Percentiles rank a stretch among this genome's conserved stretches.
phyloP scores from a whole-genome alignment of 2,797 vertebrate species.

The Premnoplex brunnescens region DNA sequence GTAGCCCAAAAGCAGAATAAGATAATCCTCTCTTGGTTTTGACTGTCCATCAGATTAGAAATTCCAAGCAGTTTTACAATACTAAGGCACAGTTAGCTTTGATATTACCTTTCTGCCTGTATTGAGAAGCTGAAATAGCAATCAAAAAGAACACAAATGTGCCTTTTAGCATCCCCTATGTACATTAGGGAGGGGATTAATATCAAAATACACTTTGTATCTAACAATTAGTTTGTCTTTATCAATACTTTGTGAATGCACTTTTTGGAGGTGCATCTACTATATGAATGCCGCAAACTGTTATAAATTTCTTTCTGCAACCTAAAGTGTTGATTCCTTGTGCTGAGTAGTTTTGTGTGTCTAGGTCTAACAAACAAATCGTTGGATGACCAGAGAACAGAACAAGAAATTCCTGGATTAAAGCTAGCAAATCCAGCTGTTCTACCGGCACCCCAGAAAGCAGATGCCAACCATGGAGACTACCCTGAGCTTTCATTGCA shows the following conservation, averaged over 20 bases:
- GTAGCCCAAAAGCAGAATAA: not conserved
- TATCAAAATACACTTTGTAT: not conserved
- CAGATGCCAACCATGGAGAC: conserved; percentile 14
- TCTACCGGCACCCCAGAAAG: conserved; percentile 75
- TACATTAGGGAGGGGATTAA: not conserved
- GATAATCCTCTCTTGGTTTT: not conserved
- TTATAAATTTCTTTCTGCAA: not conserved
- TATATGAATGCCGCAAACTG: not conserved
- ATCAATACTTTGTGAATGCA: not conserved
- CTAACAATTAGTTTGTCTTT: not conserved
- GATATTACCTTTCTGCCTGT: not conserved
- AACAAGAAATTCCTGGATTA: conserved; percentile 62
- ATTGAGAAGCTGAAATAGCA: not conserved
- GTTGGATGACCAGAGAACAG: conserved; percentile 43
- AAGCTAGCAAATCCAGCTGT: conserved; percentile 74
- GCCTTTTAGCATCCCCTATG: not conserved
- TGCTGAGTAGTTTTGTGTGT: not conserved
- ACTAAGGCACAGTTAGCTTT: not conserved
- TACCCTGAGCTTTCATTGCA: conserved; percentile 71
- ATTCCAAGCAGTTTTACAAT: not conserved
- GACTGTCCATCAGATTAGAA: not conserved
- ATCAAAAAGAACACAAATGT: not conserved
- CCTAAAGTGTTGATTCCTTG: not conserved
- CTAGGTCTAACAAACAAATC: conserved; percentile 66
- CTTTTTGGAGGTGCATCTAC: not conserved